These are phyloP conservation scores for Alosa alosa DNA, from an alignment of 2,113 vertebrate species.

Conservation along the genomic window DNA sequence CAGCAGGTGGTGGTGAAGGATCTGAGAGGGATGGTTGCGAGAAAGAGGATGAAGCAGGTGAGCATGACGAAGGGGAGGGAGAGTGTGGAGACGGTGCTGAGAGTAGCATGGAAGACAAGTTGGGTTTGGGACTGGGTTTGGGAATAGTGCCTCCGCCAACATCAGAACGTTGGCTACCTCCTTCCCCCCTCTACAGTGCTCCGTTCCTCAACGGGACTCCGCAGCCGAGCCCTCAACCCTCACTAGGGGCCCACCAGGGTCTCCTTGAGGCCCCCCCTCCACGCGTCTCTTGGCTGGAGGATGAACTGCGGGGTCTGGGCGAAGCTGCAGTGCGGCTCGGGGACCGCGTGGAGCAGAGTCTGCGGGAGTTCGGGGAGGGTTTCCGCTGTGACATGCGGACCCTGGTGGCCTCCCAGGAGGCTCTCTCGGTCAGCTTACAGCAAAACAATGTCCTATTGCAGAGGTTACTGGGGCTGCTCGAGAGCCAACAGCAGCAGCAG, in stretches of 20 bases:
- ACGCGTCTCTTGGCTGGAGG: constrained; percentile 74
- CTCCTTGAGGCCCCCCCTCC: constrained; percentile 66
- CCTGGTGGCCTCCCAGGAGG: constrained; percentile 74
- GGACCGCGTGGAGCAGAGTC: constrained; percentile 71
- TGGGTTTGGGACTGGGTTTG: constrained; percentile 71
- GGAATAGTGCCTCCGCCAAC: constrained; percentile 75
- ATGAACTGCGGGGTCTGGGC: constrained; percentile 72
- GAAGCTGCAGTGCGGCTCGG: constrained; percentile 75
- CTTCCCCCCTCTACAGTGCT: constrained; percentile 76
- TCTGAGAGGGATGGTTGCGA: constrained; percentile 72
- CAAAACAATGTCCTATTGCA: constrained; percentile 78
- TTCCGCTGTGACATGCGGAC: constrained; percentile 73
- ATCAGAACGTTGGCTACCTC: constrained; percentile 77
- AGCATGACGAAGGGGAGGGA: constrained; percentile 67
- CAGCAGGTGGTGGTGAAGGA: constrained; percentile 66
- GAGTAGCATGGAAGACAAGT: constrained; percentile 75
- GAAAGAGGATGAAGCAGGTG: constrained; percentile 72
- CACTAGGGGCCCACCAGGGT: constrained; percentile 69
- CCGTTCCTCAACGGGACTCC: constrained; percentile 78
- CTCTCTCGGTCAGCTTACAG: constrained; percentile 71
- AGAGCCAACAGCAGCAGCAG: constrained; percentile 69
- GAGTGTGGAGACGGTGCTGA: constrained; percentile 66
- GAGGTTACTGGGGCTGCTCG: constrained; percentile 73
- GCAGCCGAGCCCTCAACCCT: constrained; percentile 74
- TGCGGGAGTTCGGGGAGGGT: constrained; percentile 71